Evolutionary conservation across 2,888 invertebrate species (phyloP), one percentile per base, ranked within the genome.

Genomic region (Drosophila incognita): DNA sequence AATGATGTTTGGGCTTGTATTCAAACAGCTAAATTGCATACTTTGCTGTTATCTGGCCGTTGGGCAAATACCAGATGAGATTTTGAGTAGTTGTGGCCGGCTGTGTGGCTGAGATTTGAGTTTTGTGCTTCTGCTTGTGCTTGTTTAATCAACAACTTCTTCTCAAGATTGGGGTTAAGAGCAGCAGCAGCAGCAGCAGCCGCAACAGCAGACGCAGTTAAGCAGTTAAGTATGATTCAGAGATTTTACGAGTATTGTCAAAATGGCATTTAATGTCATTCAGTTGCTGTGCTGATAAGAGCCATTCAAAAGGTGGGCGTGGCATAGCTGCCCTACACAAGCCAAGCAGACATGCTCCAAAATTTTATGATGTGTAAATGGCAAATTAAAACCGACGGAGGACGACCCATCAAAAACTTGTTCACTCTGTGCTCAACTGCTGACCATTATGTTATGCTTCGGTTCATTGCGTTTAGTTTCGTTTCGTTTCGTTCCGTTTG

Each of bases 351-450:
- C 66, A 77, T 71, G 70, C 67, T 78, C 61, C 78, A 63, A 59
- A 73, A 67, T 69, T 82, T 82, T 82, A 82, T 82, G 79, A 82
- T 73, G 76, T 82, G 81, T 73, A 82, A 82, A 82, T 82, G 82
- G 82, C 66, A 77, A 82, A 82, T 76, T 79, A 79, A 79, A 79
- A 68, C 57, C 74, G 68, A 76, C 74, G 63, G 65, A 65, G 53
- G 69, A 58, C 69, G 58, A 56, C 63, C 74, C 24, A 46, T 24
- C 46, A 46, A 24, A 54, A 56, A 38, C 56, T 38, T 56, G 29
- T 64, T 63, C 40, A n/a, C 59, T 24, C 24, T 4, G 46, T 15
- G 15, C 2, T 53, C 40, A 18, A 59, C 33, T 35, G 40, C 54
- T 77, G 76, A 63, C 78, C 78, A 33, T 49, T 73, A 35, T 33